Evolutionary conservation across 2,888 invertebrate species (phyloP), one percentile per base, ranked within the genome.

Genomic region (Epirrhoe alternata): DNA sequence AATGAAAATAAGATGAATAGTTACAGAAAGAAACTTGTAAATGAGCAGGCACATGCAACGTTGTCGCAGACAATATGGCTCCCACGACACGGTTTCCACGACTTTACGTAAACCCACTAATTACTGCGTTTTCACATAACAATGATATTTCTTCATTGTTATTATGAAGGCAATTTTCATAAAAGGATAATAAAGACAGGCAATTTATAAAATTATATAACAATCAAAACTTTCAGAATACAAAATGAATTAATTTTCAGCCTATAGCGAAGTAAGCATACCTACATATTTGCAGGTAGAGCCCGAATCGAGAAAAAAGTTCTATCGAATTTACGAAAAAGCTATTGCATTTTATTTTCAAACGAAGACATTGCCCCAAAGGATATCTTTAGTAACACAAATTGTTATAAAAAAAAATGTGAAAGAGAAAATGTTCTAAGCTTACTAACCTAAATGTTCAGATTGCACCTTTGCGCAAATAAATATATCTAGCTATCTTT

Each of bases 21-120:
- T 6, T 17, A 30, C 5, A 10, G 50, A 38, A 24, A 38, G 47
- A 49, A 54, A 64, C 45, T 10, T 35, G 35, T 69, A 66, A 68
- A 74, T 69, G 64, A 71, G 57, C 58, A 70, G 66, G 58, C 51
- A 68, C 62, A 55, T 67, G 64, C 65, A 71, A 74, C 66, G 35
- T 57, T 59, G 69, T 60, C 75, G 68, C 67, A 81, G 75, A 90
- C 89, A 91, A 90, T 89, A 84, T 80, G 77, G 65, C 80, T 92
- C 92, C 83, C 92, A 92, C 92, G 92, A 74, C 90, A 92, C 76
- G 76, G 86, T 92, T 93, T 89, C 89, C 92, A 92, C 82, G 86
- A 76, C 71, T 90, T 91, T 90, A 88, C 90, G 90, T 89, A 91
- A 92, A 91, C 70, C 59, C 53, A 75, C 84, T 90, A 90, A 90